Evolutionary conservation across 37 sponge, comb jelly and placozoan species (phyloP).

Genomic region (Diacarnus erythraeanus): DNA sequence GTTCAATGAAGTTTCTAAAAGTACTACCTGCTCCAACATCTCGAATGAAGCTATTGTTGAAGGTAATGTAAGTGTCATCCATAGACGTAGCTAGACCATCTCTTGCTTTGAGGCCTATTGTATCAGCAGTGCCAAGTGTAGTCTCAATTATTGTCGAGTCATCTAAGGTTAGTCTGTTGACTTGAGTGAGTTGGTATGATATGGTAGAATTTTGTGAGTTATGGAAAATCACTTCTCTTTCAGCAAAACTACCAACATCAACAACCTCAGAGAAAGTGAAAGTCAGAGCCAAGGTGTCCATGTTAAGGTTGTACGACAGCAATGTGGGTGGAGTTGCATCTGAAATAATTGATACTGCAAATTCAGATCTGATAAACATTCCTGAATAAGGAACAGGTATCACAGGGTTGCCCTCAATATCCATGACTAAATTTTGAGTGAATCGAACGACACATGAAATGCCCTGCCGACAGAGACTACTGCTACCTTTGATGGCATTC

Average conservation of each 20-base stretch:
- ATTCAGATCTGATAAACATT: conserved; percentile 23
- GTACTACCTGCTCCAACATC: conserved; percentile 67
- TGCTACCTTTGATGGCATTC: conserved; percentile 55
- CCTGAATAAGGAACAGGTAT: conserved; percentile 24
- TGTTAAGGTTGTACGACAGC: conserved; percentile 62
- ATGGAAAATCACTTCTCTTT: conserved; percentile 54
- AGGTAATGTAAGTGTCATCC: conserved; percentile 70
- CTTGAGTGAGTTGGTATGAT: conserved; percentile 55
- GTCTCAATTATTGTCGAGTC: conserved; percentile 56
- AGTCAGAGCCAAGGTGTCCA: conserved; percentile 45
- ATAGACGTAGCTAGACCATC: conserved; percentile 59
- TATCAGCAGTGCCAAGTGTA: conserved; percentile 36
- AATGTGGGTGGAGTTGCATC: conserved; percentile 79
- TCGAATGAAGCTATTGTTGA: conserved; percentile 47
- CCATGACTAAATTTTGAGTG: conserved; percentile 49
- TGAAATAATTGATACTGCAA: conserved; percentile 23
- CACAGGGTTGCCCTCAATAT: conserved; percentile 68
- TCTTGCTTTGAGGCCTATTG: conserved; percentile 66
- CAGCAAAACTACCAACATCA: conserved; percentile 47
- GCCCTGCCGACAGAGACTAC: conserved; percentile 34
- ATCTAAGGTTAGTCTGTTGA: conserved; percentile 21
- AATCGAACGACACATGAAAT: conserved; percentile 56
- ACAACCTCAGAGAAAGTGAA: conserved; percentile 85
- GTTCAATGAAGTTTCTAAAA: conserved; percentile 28
- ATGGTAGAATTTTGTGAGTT: conserved; percentile 43